phyloP scores from a whole-genome alignment of 2,113 vertebrate species.

The Trematocara unimaculatum region DNA sequence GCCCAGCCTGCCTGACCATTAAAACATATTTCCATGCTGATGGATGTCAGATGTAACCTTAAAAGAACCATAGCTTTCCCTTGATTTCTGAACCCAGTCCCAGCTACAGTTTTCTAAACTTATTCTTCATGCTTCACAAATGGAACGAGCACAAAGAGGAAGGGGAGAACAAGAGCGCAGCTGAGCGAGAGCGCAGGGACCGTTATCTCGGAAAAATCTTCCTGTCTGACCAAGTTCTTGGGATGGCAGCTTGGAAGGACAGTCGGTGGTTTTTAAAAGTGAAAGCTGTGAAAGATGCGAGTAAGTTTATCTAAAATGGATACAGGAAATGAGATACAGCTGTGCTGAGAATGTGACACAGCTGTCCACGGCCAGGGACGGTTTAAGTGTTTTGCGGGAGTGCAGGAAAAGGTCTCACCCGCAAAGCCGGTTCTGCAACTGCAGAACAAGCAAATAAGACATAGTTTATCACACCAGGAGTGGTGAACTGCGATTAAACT shows the following conservation, averaged over 20 bases:
- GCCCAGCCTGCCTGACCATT: constrained; percentile 70
- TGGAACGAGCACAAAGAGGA: constrained; percentile 25
- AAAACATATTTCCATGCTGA: constrained; percentile 70
- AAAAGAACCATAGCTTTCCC: constrained; percentile 29
- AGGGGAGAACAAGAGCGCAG: neutral
- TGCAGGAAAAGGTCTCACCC: neutral
- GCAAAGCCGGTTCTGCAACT: constrained; percentile 22
- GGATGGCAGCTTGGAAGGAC: constrained; percentile 40
- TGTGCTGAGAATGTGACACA: constrained; percentile 72
- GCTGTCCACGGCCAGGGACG: constrained; percentile 67
- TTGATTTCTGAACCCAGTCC: constrained; percentile 53
- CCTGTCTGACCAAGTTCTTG: constrained; percentile 21
- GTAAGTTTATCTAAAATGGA: constrained; percentile 67
- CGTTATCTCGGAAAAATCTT: constrained; percentile 26
- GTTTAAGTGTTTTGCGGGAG: constrained; percentile 45
- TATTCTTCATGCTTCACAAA: constrained; percentile 24
- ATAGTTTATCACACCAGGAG: constrained; percentile 38
- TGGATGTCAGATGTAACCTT: constrained; percentile 67
- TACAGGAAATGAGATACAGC: constrained; percentile 74
- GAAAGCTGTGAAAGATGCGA: constrained; percentile 64
- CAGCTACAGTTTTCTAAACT: constrained; percentile 44
- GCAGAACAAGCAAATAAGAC: constrained; percentile 49
- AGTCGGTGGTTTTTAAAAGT: constrained; percentile 49
- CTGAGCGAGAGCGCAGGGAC: neutral
- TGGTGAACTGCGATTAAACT: constrained; percentile 48